These are phyloP conservation scores for Trachythela sp. DNA, from an alignment of 64 coral and sea anemone species.

Conservation along the genomic window DNA sequence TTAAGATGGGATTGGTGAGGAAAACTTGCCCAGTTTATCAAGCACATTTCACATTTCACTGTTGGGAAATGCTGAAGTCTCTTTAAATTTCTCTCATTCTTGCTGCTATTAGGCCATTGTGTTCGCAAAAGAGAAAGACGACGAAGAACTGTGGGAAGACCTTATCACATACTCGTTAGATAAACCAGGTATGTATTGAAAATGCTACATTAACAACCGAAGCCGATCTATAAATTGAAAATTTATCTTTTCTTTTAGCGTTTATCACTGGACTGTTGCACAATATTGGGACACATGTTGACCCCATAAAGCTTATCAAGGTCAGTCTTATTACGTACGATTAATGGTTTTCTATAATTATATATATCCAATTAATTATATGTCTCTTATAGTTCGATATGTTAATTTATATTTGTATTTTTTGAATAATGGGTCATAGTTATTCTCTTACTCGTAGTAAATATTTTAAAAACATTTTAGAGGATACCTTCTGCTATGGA, in stretches of 20 bases:
- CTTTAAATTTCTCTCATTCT: no score
- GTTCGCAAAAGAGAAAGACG: conserved; percentile 88
- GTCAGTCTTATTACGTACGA: conserved; percentile 11
- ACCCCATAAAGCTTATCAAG: conserved; percentile 95
- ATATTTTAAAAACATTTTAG: conserved; percentile 27
- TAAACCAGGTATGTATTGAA: conserved; percentile 66
- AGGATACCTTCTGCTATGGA: conserved; percentile 83
- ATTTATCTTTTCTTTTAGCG: conserved; percentile 34
- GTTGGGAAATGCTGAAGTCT: no score
- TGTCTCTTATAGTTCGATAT: no score
- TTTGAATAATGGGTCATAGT: no score
- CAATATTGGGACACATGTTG: conserved; percentile 93
- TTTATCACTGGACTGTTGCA: conserved; percentile 95
- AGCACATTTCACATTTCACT: no score
- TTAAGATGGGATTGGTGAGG: no score
- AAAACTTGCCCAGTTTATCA: no score
- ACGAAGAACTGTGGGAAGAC: conserved; percentile 95
- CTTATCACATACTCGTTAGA: conserved; percentile 97
- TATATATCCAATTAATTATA: no score
- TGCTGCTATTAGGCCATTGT: conserved; percentile 99
- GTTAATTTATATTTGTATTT: no score
- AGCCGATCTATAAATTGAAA: background rate
- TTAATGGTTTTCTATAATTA: no score
- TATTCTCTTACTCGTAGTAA: background rate
- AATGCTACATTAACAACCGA: no score